Conservation (phyloP, 2,888 invertebrate genomes). For the Lydus trimaculatus region DNA sequence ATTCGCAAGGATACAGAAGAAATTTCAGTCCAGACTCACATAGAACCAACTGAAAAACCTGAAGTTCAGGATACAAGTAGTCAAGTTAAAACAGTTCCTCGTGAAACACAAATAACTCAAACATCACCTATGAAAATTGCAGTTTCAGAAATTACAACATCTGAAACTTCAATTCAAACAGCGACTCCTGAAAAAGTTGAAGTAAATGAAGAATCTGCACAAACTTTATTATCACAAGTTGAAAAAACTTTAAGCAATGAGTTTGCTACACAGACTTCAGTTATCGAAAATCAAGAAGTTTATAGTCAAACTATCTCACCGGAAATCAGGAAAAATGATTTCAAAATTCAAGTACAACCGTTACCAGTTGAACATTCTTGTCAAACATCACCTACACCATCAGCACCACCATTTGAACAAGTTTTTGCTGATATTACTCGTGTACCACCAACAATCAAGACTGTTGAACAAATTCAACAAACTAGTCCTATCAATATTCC, state of each 20-base stretch:
- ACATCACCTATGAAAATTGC: conserved; percentile 56
- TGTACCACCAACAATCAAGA: conserved; percentile 47
- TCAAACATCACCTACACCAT: conserved; percentile 65
- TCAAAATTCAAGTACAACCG: conserved; percentile 45
- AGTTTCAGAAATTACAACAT: conserved; percentile 43
- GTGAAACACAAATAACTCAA: conserved; percentile 59
- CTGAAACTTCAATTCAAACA: conserved; percentile 61
- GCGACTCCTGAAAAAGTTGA: conserved; percentile 51
- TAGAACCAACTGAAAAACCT: conserved; percentile 52
- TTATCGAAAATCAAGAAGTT: conserved; percentile 51
- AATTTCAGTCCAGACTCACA: conserved; percentile 67
- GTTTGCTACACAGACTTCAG: conserved; percentile 55
- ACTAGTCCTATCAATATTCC: conserved; percentile 67
- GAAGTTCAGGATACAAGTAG: conserved; percentile 58
- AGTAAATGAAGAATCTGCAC: conserved; percentile 51
- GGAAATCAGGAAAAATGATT: conserved; percentile 47
- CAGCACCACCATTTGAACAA: conserved; percentile 44
- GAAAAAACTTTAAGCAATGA: conserved; percentile 48
- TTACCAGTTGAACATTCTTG: conserved; percentile 55
- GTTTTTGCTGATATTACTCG: conserved; percentile 31
- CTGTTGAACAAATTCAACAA: conserved; percentile 61
- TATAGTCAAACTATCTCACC: conserved; percentile 61
- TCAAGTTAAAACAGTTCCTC: conserved; percentile 59
- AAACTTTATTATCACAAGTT: conserved; percentile 51
- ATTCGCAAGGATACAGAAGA: conserved; percentile 60